Evolutionary conservation across 2,113 vertebrate species (phyloP).

Genomic region (Hippopotamus amphibius): DNA sequence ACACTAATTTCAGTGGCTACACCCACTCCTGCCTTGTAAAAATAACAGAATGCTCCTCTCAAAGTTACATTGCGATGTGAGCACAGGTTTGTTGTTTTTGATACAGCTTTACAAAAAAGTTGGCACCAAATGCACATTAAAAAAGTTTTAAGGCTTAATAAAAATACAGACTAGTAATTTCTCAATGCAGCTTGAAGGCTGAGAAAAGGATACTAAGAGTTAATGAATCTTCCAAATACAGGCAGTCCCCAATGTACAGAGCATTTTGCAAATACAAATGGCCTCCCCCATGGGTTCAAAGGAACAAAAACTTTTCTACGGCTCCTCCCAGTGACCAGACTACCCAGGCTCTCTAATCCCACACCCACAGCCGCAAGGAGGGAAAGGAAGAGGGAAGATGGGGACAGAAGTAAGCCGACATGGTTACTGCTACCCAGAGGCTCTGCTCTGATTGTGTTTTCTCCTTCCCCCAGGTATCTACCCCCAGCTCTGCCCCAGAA

Average conservation of each 20-base stretch:
- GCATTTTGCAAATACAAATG: not conserved
- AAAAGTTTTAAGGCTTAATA: slow-evolving; percentile 74
- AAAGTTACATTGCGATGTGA: slow-evolving; percentile 49
- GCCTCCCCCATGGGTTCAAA: not conserved
- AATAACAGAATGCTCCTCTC: slow-evolving; percentile 62
- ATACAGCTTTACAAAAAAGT: slow-evolving; percentile 65
- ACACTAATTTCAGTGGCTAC: slow-evolving; percentile 3
- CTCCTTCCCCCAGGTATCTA: not conserved
- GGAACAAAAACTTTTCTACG: not conserved
- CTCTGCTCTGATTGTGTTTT: not conserved
- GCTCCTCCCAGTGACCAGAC: not conserved
- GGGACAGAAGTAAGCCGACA: accelerated
- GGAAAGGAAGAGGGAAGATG: not conserved
- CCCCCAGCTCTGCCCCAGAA: too few relatives aligned
- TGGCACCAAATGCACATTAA: slow-evolving; percentile 70
- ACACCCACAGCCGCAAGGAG: accelerated
- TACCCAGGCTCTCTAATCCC: too few relatives aligned
- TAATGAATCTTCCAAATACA: not conserved
- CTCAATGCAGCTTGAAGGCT: not conserved
- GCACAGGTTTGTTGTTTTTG: slow-evolving; percentile 8
- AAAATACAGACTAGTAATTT: slow-evolving; percentile 33
- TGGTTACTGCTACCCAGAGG: too few relatives aligned
- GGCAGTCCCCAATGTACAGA: not conserved
- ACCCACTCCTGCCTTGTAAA: slow-evolving; percentile 48
- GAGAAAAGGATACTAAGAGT: not conserved